Evolutionary conservation across 2,113 vertebrate species (phyloP), one percentile per base, ranked within the genome.

Genomic region (Hippocampus comes): DNA sequence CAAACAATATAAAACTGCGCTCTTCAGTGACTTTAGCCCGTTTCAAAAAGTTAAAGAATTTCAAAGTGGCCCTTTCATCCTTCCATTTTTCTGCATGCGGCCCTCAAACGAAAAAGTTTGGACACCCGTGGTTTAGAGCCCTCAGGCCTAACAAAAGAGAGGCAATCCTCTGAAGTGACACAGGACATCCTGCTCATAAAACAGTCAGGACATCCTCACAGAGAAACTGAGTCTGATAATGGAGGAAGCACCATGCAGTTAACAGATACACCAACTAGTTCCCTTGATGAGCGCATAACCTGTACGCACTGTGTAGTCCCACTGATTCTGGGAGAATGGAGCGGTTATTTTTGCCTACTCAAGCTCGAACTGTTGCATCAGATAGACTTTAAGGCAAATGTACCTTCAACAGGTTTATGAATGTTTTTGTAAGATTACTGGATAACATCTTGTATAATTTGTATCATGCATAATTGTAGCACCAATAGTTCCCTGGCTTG

Each of bases 151-250:
- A 89, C 86, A 87, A 86, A 84, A 73, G 82, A 79, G 76, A 78
- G 65, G 68, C 76, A 77, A 69, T 56, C 74, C 77, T 75, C 67
- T 79, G 72, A 78, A 66, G 67, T 68, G 78, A 86, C 72, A 84
- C 85, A 89, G 86, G 86, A 89, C 82, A 73, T 88, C 86, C 86
- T 86, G 84, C 77, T 79, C 81, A 86, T 88, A 88, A 89, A 87
- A 83, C 81, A 59, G 79, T 76, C 78, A 84, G 80, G 85, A 87
- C 34, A 4, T 82, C 71, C 80, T 84, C 77, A 80, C 61, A 59
- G 76, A 88, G 74, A 83, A 71, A 75, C 65, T 53, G 63, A 43
- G 53, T 66, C 82, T 84, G 85, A 82, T 87, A 84, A 87, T 78
- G 65, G 41, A n/a, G 75, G 82, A 87, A 84, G 68, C 65, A 9